Base-by-base conservation (phyloP, 2,888 invertebrate genomes). In the Entomobrya multifasciata region DNA sequence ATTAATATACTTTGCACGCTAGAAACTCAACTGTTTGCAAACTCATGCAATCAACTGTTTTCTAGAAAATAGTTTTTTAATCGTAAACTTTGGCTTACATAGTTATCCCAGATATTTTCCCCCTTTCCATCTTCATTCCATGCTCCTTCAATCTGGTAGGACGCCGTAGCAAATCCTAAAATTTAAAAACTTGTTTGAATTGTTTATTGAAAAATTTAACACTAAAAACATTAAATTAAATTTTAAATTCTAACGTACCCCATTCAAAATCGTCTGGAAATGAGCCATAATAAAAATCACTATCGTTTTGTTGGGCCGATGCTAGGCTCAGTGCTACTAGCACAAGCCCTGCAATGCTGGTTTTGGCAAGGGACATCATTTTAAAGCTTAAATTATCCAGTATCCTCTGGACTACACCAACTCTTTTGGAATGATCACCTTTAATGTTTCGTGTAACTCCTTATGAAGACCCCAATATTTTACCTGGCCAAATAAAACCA, bases 1-100 rank as follows among this genome's bases (percentile, higher is more conserved):
- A 95, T 94, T 91, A 94, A 95, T 91, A 93, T 93, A 0, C 94
- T 93, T 92, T 95, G 95, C n/a, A 94, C 95, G 95, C 27, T 1
- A 6, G 10, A 11, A 27, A 20, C 22, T n/a, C 49, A 49, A 49
- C 49, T 3, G 49, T n/a, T 3, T 49, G 3, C 13, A n/a, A 49
- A 3, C n/a, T 49, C 15, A n/a, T 49, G 13, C 13, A n/a, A n/a
- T n/a, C n/a, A n/a, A n/a, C n/a, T n/a, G n/a, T n/a, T n/a, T n/a
- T n/a, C n/a, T n/a, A n/a, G n/a, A 11, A 6, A 11, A 11, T 11
- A 44, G 44, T 44, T n/a, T n/a, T n/a, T n/a, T n/a, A n/a, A n/a
- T 44, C 36, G 36, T 36, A 36, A 36, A 36, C 4, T 4, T 36
- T 36, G 8, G 13, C n/a, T 11, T 3, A n/a, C n/a, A 17, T 92